Conservation (phyloP, 2,888 invertebrate genomes). For the Clanis bilineata region DNA sequence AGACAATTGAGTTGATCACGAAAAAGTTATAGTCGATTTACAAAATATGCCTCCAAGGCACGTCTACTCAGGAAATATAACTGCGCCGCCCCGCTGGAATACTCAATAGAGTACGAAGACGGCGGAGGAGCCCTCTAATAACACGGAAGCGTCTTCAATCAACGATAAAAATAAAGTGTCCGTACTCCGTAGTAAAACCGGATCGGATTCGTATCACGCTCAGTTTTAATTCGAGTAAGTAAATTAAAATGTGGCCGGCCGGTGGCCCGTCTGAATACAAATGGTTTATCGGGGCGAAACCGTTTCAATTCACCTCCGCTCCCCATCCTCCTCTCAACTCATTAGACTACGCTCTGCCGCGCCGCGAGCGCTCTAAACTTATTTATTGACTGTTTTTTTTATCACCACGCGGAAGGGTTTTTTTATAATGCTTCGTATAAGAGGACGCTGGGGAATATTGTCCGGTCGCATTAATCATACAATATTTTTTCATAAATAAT, state of each 20-base stretch:
- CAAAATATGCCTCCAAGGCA: slow-evolving; percentile 51
- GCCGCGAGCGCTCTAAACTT: slow-evolving; percentile 56
- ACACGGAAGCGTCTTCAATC: slow-evolving; percentile 67
- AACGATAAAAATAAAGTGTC: slow-evolving; percentile 75
- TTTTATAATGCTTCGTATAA: slow-evolving; percentile 50
- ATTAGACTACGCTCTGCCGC: slow-evolving; percentile 58
- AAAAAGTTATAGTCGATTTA: slow-evolving; percentile 58
- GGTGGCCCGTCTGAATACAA: slow-evolving; percentile 73
- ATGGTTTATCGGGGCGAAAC: slow-evolving; percentile 68
- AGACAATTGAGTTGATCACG: slow-evolving; percentile 53
- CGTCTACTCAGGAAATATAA: slow-evolving; percentile 42
- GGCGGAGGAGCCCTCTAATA: slow-evolving; percentile 38
- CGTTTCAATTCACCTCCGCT: slow-evolving; percentile 61
- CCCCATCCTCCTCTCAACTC: slow-evolving; percentile 49
- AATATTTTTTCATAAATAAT: background rate
- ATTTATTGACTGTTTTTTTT: slow-evolving; percentile 39
- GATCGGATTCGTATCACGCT: slow-evolving; percentile 76
- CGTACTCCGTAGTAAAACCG: slow-evolving; percentile 55
- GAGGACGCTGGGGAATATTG: slow-evolving; percentile 27
- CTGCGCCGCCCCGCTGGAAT: slow-evolving; percentile 23
- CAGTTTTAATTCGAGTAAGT: slow-evolving; percentile 79
- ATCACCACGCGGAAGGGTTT: slow-evolving; percentile 53
- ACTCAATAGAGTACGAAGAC: slow-evolving; percentile 15
- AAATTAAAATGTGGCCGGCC: slow-evolving; percentile 79
- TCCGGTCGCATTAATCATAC: slow-evolving; percentile 39